Evolutionary conservation across 2,888 invertebrate species (phyloP).

Genomic region (Ochropacha duplaris): DNA sequence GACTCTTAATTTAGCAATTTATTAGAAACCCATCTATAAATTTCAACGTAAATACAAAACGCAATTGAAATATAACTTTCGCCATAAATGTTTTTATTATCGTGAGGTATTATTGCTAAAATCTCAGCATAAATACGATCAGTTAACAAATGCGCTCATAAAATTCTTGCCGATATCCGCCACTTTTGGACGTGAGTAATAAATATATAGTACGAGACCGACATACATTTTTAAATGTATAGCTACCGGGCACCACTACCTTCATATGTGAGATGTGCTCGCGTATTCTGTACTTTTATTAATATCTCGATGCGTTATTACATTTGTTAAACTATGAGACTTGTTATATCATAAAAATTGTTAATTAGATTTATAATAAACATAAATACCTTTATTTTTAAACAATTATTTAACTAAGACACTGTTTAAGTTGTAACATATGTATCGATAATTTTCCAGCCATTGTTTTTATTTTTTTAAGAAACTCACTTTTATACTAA

Average conservation of each 20-base stretch:
- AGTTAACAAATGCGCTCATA: not conserved
- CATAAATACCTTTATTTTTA: no score
- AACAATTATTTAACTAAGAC: no score
- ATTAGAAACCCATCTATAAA: no score
- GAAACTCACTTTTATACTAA: no score
- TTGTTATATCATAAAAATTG: no score
- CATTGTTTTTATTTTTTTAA: no score
- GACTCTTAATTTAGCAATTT: not conserved
- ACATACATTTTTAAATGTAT: conserved; percentile 58
- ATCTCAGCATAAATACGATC: not conserved
- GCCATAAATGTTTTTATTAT: not conserved
- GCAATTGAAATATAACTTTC: not conserved
- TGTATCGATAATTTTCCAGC: no score
- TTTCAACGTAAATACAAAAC: no score
- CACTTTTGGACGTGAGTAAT: not conserved
- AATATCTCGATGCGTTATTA: conserved; percentile 12
- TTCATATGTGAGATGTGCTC: conserved; percentile 31
- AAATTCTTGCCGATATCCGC: not conserved
- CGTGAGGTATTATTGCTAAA: not conserved
- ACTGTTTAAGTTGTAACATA: no score
- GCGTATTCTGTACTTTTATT: conserved; percentile 13
- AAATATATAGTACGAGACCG: conserved; percentile 20
- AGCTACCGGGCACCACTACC: conserved; percentile 34
- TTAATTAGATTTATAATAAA: no score
- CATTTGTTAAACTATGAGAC: no score